These are phyloP conservation scores for Lophotriccus pileatus DNA, from an alignment of 2,797 vertebrate species.

Conservation along the genomic window DNA sequence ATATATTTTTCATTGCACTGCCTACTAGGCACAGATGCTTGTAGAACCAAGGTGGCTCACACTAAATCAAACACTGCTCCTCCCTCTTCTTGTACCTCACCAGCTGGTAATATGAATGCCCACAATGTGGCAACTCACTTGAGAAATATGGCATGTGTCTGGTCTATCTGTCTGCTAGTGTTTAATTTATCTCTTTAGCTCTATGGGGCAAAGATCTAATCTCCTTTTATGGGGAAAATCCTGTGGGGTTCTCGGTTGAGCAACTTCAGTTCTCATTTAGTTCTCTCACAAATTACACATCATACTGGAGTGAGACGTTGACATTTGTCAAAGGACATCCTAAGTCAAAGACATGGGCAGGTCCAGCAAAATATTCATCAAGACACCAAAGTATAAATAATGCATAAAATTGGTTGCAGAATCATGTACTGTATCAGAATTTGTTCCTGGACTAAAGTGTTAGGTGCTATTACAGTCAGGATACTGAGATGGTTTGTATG, in stretches of 20 bases:
- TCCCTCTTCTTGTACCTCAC: background rate
- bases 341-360: background rate
- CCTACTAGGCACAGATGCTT: background rate
- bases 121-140: background rate
- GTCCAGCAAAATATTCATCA: background rate
- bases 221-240: background rate
- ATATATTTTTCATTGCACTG: background rate
- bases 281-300: background rate
- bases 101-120: background rate
- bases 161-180: background rate
- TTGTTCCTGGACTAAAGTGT: background rate
- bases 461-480: background rate
- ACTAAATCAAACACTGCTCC: background rate
- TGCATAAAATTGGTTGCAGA: background rate
- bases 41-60: background rate
- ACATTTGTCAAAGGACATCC: background rate
- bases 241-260: background rate
- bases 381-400: background rate
- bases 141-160: background rate
- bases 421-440: background rate
- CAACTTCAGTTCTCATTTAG: background rate
- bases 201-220: background rate
- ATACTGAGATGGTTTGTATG: background rate
- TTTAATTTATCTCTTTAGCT: background rate
- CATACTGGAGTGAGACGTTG: background rate